Evolutionary conservation across 2,888 invertebrate species (phyloP).

Genomic region (Odiellus spinosus): DNA sequence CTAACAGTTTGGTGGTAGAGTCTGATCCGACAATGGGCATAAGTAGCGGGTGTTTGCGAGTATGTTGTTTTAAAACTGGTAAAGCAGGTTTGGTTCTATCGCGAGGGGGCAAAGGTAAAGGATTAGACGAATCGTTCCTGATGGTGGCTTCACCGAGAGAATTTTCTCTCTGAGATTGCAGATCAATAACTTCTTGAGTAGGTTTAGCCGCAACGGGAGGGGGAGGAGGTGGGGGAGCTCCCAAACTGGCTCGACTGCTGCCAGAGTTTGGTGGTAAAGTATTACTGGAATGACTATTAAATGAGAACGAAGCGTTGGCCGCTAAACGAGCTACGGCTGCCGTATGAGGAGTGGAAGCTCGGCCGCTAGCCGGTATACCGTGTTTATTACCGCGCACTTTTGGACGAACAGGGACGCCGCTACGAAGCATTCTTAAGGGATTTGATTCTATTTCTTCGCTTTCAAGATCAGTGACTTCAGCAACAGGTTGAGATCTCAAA

Average conservation of each 20-base stretch:
- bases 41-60: conserved; percentile 62
- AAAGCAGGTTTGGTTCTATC: conserved; percentile 44
- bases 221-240: conserved; percentile 11
- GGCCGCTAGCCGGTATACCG: conserved; percentile 18
- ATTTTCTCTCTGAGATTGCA: neutral
- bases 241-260: conserved; percentile 9
- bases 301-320: conserved; percentile 8
- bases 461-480: conserved; percentile 26
- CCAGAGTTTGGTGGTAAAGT: neutral
- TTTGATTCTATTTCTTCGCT: conserved; percentile 37
- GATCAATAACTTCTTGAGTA: conserved; percentile 2
- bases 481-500: neutral
- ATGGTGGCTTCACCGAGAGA: neutral
- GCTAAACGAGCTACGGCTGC: conserved; percentile 17
- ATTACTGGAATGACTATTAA: conserved; percentile 1
- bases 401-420: conserved; percentile 40
- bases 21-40: conserved; percentile 39
- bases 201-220: neutral
- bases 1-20: conserved; percentile 3
- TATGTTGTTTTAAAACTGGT: conserved; percentile 50
- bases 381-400: conserved; percentile 38
- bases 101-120: conserved; percentile 61
- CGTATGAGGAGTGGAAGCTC: conserved; percentile 15
- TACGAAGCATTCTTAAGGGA: conserved; percentile 45
- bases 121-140: conserved; percentile 36